Evolutionary conservation across 2,888 invertebrate species (phyloP).

Genomic region (Epirrhoe alternata): DNA sequence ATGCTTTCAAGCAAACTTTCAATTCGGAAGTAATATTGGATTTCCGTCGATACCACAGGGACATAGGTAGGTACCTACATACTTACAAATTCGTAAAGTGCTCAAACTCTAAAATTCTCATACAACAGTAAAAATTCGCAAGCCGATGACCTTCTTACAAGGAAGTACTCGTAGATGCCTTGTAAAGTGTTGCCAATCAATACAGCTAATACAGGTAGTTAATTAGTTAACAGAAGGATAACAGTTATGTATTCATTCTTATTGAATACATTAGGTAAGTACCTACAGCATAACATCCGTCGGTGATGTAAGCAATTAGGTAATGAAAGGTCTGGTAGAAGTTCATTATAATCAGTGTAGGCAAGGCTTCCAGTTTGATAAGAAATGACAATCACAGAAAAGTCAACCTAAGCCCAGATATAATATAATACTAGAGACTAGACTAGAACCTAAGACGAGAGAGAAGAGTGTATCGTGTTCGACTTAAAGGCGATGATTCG

Average conservation of each 20-base stretch:
- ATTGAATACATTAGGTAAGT: constrained; percentile 22
- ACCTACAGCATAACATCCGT: constrained; percentile 21
- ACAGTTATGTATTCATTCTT: constrained; percentile 24
- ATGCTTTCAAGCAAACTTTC: background rate
- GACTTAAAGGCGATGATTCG: too few species aligned
- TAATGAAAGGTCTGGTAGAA: constrained; percentile 10
- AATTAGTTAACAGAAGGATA: constrained; percentile 24
- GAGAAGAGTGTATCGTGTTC: too few species aligned
- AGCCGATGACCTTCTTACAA: constrained; percentile 22
- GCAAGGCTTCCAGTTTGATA: background rate
- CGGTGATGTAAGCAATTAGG: constrained; percentile 21
- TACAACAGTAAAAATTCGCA: constrained; percentile 13
- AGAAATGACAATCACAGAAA: too few species aligned
- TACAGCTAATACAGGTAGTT: constrained; percentile 19
- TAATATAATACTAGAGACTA: too few species aligned
- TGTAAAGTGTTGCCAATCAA: constrained; percentile 17
- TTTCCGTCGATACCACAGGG: constrained; percentile 12
- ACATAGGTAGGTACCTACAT: background rate
- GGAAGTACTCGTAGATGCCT: constrained; percentile 22
- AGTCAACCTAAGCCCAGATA: too few species aligned
- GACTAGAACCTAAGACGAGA: too few species aligned
- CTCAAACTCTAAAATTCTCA: constrained; percentile 11
- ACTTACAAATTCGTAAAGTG: background rate
- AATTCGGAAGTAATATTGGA: constrained; percentile 3
- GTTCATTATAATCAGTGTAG: background rate